Percentiles rank a stretch among this genome's conserved stretches.
Conservation (phyloP, 2,113 vertebrate species). For the Cacatua alba region DNA sequence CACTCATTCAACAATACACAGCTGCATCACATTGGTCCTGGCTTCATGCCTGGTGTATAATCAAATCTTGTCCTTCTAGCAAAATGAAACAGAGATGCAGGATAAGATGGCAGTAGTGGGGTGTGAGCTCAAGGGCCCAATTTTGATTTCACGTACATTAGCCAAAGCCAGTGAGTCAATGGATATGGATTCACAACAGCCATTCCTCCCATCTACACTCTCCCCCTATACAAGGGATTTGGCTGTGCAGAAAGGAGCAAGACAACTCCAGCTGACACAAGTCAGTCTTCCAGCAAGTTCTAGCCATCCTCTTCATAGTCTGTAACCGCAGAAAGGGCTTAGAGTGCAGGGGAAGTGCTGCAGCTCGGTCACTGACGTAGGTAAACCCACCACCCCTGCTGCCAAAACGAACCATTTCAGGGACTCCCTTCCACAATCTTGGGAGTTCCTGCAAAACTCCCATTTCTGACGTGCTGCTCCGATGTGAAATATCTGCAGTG, state of each 20-base stretch:
- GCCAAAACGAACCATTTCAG: conserved; percentile 25
- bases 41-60: not conserved
- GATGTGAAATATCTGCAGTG: conserved; percentile 51
- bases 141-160: not conserved
- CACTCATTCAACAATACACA: not conserved
- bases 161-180: not conserved
- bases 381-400: conserved; percentile 26
- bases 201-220: rapidly evolving
- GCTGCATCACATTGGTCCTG: not conserved
- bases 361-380: conserved; percentile 63
- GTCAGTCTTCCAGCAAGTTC: not conserved
- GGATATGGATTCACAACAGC: rapidly evolving
- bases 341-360: conserved; percentile 23
- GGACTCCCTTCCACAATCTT: conserved; percentile 48
- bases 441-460: conserved; percentile 69
- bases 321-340: not conserved
- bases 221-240: rapidly evolving
- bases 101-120: not conserved
- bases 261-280: not conserved
- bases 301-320: not conserved
- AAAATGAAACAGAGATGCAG: not conserved
- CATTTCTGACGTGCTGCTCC: conserved; percentile 59
- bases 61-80: not conserved
- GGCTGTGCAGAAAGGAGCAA: not conserved
- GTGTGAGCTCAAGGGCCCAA: not conserved